A percentile compares a stretch with the other conserved stretches of the same genome.
phyloP scores from a whole-genome alignment of 92 coral and sea anemone genomes.

The Isaurus tuberculatus region DNA sequence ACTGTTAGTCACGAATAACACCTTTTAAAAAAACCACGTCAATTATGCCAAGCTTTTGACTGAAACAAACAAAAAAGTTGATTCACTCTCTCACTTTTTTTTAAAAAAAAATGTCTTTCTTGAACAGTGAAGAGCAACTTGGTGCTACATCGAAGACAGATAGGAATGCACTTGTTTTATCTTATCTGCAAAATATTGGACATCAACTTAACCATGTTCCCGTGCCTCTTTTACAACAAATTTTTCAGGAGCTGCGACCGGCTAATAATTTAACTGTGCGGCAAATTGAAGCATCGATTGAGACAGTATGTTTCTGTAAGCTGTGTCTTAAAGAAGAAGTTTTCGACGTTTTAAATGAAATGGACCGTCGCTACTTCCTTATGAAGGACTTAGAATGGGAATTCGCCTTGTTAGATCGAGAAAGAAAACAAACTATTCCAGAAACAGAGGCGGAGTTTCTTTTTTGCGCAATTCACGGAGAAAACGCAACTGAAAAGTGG shows the following conservation, averaged over 20 bases:
- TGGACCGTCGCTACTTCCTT: constrained; percentile 71
- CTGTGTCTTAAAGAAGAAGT: constrained; percentile 64
- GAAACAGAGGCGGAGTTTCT: constrained; percentile 67
- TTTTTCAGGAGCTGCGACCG: constrained; percentile 63
- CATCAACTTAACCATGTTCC: constrained; percentile 7
- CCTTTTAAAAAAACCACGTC: too few relatives aligned
- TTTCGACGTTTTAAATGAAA: constrained; percentile 58
- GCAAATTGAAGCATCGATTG: constrained; percentile 66
- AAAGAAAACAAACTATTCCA: constrained; percentile 53
- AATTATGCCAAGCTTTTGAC: too few relatives aligned
- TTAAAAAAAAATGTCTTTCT: constrained; percentile 12
- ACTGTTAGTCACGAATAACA: too few relatives aligned
- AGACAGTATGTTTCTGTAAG: constrained; percentile 60
- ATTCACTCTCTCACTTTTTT: background rate
- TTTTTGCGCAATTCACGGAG: constrained; percentile 57
- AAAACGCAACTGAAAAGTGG: constrained; percentile 48
- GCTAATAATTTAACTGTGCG: constrained; percentile 57
- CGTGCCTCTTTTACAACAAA: constrained; percentile 54
- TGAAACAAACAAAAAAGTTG: too few relatives aligned
- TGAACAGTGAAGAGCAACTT: background rate
- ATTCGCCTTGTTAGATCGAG: constrained; percentile 65
- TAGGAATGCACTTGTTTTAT: constrained; percentile 25
- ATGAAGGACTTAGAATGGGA: constrained; percentile 71
- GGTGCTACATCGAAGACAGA: background rate
- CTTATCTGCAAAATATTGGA: constrained; percentile 33